Evolutionary conservation across 2,888 invertebrate genomes (phyloP).

Genomic region (Galeruca laticollis): DNA sequence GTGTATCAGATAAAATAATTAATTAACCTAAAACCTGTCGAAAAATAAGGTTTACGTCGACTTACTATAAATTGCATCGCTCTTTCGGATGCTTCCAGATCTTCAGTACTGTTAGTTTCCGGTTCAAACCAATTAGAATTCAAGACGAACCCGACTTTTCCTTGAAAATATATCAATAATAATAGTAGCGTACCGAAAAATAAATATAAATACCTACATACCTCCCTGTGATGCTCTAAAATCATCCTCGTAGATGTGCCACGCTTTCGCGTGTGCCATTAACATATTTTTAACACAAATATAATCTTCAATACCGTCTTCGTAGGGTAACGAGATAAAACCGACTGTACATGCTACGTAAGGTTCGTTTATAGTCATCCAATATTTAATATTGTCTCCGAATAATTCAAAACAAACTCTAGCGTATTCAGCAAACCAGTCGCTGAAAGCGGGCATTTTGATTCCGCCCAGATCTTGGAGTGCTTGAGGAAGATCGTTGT

Average conservation of each 20-base stretch:
- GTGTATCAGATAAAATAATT: no score
- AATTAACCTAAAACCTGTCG: no score
- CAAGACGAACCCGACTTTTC: slow-evolving; percentile 43
- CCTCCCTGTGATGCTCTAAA: slow-evolving; percentile 69
- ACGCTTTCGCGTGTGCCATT: slow-evolving; percentile 74
- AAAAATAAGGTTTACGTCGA: neutral
- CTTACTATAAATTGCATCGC: slow-evolving; percentile 66
- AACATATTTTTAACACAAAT: slow-evolving; percentile 74
- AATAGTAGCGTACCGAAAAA: neutral
- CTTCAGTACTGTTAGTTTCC: slow-evolving; percentile 67
- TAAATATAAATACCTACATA: neutral
- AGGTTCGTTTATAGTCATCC: slow-evolving; percentile 24
- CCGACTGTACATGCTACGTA: slow-evolving; percentile 56
- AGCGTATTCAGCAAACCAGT: slow-evolving; percentile 21
- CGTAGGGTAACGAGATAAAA: slow-evolving; percentile 68
- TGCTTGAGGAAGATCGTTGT: slow-evolving; percentile 18
- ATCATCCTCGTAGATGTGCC: slow-evolving; percentile 71
- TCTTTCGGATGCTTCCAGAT: slow-evolving; percentile 69
- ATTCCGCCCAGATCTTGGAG: slow-evolving; percentile 21
- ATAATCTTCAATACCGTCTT: slow-evolving; percentile 73
- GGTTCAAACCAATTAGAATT: slow-evolving; percentile 75
- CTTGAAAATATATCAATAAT: slow-evolving; percentile 18
- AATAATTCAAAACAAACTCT: slow-evolving; percentile 24
- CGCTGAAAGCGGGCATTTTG: slow-evolving; percentile 7
- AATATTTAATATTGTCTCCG: slow-evolving; percentile 11